phyloP scores from a whole-genome alignment of 2,888 invertebrate genomes.

The Candidula unifasciata region DNA sequence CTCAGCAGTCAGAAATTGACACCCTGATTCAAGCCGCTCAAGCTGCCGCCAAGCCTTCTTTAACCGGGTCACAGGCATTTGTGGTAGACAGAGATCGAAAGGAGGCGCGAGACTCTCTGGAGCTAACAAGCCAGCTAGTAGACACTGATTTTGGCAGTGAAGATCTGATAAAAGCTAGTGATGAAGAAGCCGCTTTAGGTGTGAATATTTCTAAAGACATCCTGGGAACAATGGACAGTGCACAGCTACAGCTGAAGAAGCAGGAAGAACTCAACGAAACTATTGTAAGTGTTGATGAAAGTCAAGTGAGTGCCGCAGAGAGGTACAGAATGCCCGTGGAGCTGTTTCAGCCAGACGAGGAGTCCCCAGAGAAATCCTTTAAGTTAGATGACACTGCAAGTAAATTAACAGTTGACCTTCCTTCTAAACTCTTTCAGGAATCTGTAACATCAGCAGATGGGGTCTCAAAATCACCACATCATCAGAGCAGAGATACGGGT shows the following conservation, averaged over 20 bases:
- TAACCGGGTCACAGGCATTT: neutral
- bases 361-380: slow-evolving; percentile 44
- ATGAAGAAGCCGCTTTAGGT: neutral
- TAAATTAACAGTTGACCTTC: slow-evolving; percentile 26
- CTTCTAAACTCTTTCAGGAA: slow-evolving; percentile 32
- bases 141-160: neutral
- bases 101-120: neutral
- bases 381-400: neutral
- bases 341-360: slow-evolving; percentile 51
- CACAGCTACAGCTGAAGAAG: neutral
- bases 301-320: slow-evolving; percentile 49
- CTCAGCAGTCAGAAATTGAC: slow-evolving; percentile 37
- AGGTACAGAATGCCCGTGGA: slow-evolving; percentile 49
- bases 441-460: slow-evolving; percentile 21
- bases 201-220: neutral
- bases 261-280: neutral
- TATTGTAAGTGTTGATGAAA: slow-evolving; percentile 41
- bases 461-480: neutral
- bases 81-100: neutral
- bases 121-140: neutral
- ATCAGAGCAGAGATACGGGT: neutral
- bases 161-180: neutral
- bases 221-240: too few relatives aligned
- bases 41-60: slow-evolving; percentile 42
- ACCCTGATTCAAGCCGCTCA: slow-evolving; percentile 45